Conservation (phyloP, 2,113 vertebrate genomes). For the Phalacrocorax aristotelis region DNA sequence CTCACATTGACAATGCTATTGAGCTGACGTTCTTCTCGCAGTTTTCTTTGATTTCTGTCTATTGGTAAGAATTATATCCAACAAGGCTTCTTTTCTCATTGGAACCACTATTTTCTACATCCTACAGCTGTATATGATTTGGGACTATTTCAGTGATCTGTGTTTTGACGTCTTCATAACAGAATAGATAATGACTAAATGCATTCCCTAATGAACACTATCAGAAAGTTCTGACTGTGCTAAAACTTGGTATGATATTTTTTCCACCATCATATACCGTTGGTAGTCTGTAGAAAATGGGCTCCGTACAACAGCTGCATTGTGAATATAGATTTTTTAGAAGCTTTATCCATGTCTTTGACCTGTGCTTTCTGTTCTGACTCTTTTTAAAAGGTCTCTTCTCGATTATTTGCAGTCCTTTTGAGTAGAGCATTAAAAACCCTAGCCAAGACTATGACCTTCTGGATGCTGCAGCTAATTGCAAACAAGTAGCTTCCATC, state of each 20-base stretch:
- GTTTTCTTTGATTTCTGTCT: constrained; percentile 5
- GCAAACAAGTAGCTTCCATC: constrained; percentile 21
- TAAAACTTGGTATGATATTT: background rate
- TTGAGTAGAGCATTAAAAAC: constrained; percentile 22
- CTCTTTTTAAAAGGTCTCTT: constrained; percentile 15
- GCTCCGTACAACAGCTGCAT: background rate
- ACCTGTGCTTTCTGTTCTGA: constrained; percentile 2
- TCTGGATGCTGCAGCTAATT: constrained; percentile 48
- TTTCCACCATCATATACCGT: background rate
- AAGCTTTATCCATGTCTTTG: background rate
- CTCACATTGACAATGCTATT: background rate
- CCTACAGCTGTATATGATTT: constrained; percentile 10
- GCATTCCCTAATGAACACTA: constrained; percentile 2
- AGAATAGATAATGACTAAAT: constrained; percentile 23
- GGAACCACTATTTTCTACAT: constrained; percentile 5
- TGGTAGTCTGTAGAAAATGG: constrained; percentile 17
- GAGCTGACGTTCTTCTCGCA: background rate
- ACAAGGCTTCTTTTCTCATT: background rate
- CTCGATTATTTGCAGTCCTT: background rate
- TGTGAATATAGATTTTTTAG: constrained; percentile 22
- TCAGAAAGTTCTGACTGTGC: constrained; percentile 15
- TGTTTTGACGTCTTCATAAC: background rate
- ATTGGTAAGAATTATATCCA: background rate
- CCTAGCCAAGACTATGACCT: constrained; percentile 36
- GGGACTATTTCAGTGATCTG: background rate